These are phyloP conservation scores for Tylochromis polylepis DNA, from an alignment of 2,113 vertebrate genomes.

Conservation along the genomic window DNA sequence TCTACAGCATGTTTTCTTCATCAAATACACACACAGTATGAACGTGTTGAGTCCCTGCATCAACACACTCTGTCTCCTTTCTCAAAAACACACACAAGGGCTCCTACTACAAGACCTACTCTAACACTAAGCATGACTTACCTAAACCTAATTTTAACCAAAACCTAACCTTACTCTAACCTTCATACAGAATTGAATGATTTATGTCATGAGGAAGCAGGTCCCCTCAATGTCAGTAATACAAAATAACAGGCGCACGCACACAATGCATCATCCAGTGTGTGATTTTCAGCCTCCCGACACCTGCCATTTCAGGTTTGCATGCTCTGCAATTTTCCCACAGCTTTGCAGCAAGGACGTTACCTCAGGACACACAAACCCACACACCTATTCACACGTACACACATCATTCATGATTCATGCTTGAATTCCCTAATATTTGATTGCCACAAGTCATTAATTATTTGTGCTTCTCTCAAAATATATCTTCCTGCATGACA, in stretches of 20 bases:
- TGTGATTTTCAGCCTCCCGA: slow-evolving; percentile 37
- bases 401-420: neutral
- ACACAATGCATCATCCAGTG: neutral
- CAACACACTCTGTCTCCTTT: neutral
- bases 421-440: slow-evolving; percentile 16
- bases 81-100: neutral
- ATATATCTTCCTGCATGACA: slow-evolving; percentile 1
- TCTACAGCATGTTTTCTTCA: neutral
- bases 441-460: slow-evolving; percentile 19
- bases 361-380: neutral
- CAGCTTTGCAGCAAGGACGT: slow-evolving; percentile 7
- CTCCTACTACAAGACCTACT: neutral
- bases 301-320: slow-evolving; percentile 44
- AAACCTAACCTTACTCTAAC: neutral
- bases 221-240: neutral
- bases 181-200: neutral
- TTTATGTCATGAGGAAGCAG: neutral
- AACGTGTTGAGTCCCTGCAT: neutral
- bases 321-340: slow-evolving; percentile 18
- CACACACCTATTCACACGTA: neutral
- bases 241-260: neutral
- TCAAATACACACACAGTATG: neutral
- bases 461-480: slow-evolving; percentile 13
- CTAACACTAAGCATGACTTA: neutral
- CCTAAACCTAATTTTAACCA: neutral